These are phyloP conservation scores for Picathartes gymnocephalus DNA, from an alignment of 2,113 vertebrate species.

Conservation along the genomic window DNA sequence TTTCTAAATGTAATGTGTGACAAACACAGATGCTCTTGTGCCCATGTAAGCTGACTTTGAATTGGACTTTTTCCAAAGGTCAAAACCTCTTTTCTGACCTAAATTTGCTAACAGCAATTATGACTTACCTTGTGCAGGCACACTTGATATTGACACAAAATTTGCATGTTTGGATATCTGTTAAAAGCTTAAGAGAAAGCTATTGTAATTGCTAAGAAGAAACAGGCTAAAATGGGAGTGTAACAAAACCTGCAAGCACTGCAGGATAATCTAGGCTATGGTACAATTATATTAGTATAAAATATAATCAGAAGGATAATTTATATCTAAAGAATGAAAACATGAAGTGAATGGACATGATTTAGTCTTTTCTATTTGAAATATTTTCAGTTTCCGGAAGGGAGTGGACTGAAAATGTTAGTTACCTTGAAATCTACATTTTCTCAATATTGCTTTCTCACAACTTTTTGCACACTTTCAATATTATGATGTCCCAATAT, in stretches of 20 bases:
- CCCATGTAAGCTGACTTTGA: not conserved
- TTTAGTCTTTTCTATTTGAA: not conserved
- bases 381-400: accelerated
- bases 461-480: not conserved
- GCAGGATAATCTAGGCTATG: not conserved
- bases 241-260: not conserved
- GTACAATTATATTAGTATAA: not conserved
- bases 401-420: not conserved
- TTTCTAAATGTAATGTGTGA: not conserved
- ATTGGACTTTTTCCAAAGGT: not conserved
- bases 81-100: not conserved
- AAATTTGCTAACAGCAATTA: not conserved
- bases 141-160: not conserved
- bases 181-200: not conserved
- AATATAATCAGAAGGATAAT: not conserved
- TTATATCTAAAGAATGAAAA: not conserved
- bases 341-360: not conserved
- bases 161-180: not conserved
- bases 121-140: not conserved
- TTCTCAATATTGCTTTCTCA: not conserved
- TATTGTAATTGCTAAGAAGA: not conserved
- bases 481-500: not conserved
- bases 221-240: not conserved
- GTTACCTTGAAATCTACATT: not conserved
- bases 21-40: not conserved